Conservation (phyloP, 2,797 vertebrate genomes). For the Falco naumanni region DNA sequence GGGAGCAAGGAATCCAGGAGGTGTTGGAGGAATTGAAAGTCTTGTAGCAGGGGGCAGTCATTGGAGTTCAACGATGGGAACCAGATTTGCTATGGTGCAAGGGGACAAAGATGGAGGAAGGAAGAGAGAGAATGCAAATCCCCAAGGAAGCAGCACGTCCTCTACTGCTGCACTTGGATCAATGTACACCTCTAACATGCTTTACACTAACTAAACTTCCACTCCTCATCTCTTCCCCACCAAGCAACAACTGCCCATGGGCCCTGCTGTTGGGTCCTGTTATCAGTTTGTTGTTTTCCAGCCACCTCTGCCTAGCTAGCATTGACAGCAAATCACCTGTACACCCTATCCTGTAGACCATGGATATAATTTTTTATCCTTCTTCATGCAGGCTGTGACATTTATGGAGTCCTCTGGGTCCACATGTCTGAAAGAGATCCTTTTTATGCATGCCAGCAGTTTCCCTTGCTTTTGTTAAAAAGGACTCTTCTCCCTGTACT, state of each 20-base stretch:
- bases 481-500: background rate
- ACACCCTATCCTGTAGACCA: background rate
- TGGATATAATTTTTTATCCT: background rate
- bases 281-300: background rate
- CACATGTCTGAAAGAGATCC: background rate
- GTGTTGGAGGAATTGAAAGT: background rate
- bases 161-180: background rate
- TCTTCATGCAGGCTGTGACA: background rate
- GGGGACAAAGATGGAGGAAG: background rate
- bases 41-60: background rate
- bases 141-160: background rate
- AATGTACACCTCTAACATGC: accelerated
- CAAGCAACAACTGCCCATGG: background rate
- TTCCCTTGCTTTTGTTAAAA: background rate
- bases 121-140: background rate
- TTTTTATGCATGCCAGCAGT: background rate
- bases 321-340: background rate
- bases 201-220: background rate
- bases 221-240: background rate
- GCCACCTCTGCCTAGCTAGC: background rate
- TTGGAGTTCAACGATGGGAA: background rate
- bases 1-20: accelerated
- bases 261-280: background rate
- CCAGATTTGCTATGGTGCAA: background rate
- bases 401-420: background rate